These are phyloP conservation scores for Ascidia mentula DNA, from an alignment of 23 tunicate species.

Conservation along the genomic window DNA sequence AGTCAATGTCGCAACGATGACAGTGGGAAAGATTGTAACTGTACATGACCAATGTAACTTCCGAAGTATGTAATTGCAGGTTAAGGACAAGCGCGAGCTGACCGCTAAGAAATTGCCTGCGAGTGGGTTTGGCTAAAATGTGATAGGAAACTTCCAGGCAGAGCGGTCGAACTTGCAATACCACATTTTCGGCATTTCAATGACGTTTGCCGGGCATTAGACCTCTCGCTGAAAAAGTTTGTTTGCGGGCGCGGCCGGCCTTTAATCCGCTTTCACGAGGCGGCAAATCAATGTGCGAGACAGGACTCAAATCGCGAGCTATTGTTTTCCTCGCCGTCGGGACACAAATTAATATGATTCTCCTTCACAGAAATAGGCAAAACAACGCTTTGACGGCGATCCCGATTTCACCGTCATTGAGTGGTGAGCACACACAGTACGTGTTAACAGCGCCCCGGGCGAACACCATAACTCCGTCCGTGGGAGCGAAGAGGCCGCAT, in stretches of 20 bases:
- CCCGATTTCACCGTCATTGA: not conserved
- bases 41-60: no score
- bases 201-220: not conserved
- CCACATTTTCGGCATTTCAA: not conserved
- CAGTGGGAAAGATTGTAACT: no score
- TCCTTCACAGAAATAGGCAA: not conserved
- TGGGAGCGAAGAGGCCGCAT: not conserved
- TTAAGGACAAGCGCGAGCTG: no score
- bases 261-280: not conserved
- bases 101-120: no score
- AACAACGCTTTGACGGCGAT: no score
- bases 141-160: no score
- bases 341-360: not conserved
- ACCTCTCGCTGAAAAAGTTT: not conserved
- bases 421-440: not conserved
- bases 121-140: no score
- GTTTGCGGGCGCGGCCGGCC: not conserved
- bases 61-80: no score
- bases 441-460: conserved; percentile 8
- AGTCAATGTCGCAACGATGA: no score
- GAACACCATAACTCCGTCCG: not conserved
- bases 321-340: not conserved
- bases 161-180: no score
- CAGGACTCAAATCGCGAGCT: not conserved
- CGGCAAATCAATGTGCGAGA: not conserved